A percentile compares a stretch with the other conserved stretches of the same genome.
phyloP scores from a whole-genome alignment of 2,888 invertebrate species.

The Caprella mutica region DNA sequence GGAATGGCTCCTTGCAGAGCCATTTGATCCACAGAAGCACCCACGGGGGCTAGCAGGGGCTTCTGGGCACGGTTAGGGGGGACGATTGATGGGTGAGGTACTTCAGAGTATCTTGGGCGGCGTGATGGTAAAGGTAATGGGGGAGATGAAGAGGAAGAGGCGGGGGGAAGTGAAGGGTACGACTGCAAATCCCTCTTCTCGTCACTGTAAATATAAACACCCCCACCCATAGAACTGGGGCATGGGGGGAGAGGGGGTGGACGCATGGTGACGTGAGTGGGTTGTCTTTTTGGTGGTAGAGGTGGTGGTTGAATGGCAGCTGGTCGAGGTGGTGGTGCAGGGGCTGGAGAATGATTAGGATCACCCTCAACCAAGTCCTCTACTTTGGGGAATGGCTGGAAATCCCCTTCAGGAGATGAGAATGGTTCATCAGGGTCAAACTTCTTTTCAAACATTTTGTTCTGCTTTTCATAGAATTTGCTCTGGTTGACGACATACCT shows the following conservation, averaged over 20 bases:
- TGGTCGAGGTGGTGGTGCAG: slow-evolving; percentile 31
- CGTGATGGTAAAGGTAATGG: slow-evolving; percentile 31
- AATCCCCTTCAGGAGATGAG: slow-evolving; percentile 29
- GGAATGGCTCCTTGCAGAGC: slow-evolving; percentile 27
- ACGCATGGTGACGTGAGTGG: slow-evolving; percentile 28
- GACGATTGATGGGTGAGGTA: slow-evolving; percentile 22
- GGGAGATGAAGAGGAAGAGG: slow-evolving; percentile 17
- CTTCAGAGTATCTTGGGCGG: slow-evolving; percentile 23
- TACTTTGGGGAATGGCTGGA: slow-evolving; percentile 30
- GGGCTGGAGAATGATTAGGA: slow-evolving; percentile 27
- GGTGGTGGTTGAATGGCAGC: slow-evolving; percentile 33
- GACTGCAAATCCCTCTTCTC: slow-evolving; percentile 14
- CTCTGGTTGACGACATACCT: slow-evolving; percentile 4
- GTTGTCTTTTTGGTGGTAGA: slow-evolving; percentile 31
- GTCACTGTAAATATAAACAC: slow-evolving; percentile 32
- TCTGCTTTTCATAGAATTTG: not conserved
- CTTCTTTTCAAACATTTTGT: not conserved
- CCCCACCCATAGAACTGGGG: slow-evolving; percentile 18
- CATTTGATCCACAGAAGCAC: slow-evolving; percentile 34
- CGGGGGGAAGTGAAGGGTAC: slow-evolving; percentile 25
- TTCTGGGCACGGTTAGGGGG: slow-evolving; percentile 30
- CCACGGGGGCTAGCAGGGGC: slow-evolving; percentile 17
- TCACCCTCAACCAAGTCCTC: slow-evolving; percentile 13
- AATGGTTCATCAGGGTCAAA: slow-evolving; percentile 19
- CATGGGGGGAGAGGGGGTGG: slow-evolving; percentile 31